Percentiles rank a stretch among this genome's conserved stretches.
Conservation (phyloP, 1,140 invertebrate species). For the Halotydeus destructor region DNA sequence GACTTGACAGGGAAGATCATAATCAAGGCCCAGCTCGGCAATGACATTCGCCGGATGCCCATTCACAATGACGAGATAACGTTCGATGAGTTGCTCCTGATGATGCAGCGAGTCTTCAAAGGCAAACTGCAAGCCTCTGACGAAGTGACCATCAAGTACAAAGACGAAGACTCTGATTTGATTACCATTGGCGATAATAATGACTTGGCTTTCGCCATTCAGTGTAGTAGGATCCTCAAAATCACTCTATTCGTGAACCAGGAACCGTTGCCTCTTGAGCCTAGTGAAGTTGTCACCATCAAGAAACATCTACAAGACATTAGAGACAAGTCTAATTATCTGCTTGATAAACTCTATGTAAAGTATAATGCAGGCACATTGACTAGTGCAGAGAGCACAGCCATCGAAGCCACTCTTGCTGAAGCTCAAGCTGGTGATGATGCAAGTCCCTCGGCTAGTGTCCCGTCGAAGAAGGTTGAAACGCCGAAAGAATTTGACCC, state of each 20-base stretch:
- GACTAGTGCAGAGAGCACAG: not conserved
- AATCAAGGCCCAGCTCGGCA: constrained; percentile 39
- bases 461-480: constrained; percentile 7
- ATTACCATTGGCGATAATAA: constrained; percentile 52
- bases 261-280: constrained; percentile 17
- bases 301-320: constrained; percentile 34
- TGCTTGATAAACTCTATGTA: constrained; percentile 26
- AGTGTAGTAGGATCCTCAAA: constrained; percentile 43
- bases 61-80: constrained; percentile 57
- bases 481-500: constrained; percentile 18
- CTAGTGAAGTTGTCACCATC: constrained; percentile 29
- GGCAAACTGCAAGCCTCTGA: constrained; percentile 39
- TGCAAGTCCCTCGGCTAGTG: constrained; percentile 1
- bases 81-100: constrained; percentile 49
- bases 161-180: constrained; percentile 53
- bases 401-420: not conserved
- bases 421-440: constrained; percentile 4
- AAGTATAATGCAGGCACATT: not conserved
- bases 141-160: constrained; percentile 49
- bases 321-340: constrained; percentile 34
- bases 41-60: constrained; percentile 46
- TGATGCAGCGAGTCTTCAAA: constrained; percentile 52
- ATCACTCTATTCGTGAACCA: constrained; percentile 35
- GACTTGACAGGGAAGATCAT: constrained; percentile 33
- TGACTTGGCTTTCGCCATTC: constrained; percentile 47